phyloP scores from a whole-genome alignment of 2,888 invertebrate species.

The Epirrhoe tristata region DNA sequence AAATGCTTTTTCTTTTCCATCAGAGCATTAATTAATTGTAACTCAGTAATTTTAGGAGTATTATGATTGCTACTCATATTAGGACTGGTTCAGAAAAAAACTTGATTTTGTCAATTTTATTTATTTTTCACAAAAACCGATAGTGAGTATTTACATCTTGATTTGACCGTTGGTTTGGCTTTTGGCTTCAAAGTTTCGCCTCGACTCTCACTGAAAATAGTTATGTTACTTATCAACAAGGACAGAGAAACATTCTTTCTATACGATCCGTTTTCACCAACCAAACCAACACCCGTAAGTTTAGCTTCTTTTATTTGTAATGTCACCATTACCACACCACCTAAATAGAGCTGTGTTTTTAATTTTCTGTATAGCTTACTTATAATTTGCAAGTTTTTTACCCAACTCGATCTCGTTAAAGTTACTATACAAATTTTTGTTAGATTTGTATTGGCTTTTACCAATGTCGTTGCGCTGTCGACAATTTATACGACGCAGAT shows the following conservation, averaged over 20 bases:
- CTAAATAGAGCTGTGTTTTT: too few species aligned
- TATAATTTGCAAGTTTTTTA: too few species aligned
- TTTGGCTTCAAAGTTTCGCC: constrained; percentile 59
- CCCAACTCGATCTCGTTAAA: too few species aligned
- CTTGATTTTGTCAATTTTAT: not conserved
- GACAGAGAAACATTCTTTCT: not conserved
- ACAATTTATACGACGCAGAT: too few species aligned
- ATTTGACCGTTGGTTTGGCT: not conserved
- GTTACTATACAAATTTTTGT: too few species aligned
- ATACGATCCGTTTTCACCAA: not conserved
- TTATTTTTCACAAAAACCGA: not conserved
- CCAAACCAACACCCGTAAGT: not conserved
- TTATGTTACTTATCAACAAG: constrained; percentile 2
- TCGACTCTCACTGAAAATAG: constrained; percentile 56
- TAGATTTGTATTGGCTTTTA: too few species aligned
- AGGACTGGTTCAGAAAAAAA: not conserved
- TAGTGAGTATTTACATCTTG: not conserved
- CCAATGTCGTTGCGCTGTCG: too few species aligned
- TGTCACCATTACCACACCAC: not conserved
- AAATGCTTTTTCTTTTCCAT: too few species aligned
- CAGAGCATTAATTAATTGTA: too few species aligned
- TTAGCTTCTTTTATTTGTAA: not conserved
- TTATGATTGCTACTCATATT: too few species aligned
- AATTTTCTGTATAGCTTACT: too few species aligned
- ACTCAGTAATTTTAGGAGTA: too few species aligned